Conservation (phyloP, 2,888 invertebrate genomes). For the Lasioglossum lativentre region DNA sequence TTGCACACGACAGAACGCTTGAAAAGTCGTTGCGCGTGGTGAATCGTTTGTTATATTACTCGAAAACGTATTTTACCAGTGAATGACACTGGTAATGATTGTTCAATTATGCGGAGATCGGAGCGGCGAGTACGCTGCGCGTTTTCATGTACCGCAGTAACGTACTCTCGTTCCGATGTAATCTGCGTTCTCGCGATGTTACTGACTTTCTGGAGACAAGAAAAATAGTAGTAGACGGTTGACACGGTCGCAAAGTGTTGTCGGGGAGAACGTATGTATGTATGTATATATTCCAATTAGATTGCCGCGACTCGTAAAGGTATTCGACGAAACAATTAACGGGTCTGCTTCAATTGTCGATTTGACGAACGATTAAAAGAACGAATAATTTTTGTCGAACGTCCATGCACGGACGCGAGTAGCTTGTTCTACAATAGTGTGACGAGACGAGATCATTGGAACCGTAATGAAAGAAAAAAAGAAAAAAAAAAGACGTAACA, state of each 20-base stretch:
- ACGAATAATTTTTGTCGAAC: background rate
- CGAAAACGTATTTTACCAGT: conserved; percentile 1
- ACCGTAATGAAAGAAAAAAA: background rate
- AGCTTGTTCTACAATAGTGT: background rate
- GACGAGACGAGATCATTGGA: background rate
- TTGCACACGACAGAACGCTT: background rate
- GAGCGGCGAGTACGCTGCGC: background rate
- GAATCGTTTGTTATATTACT: background rate
- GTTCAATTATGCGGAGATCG: conserved; percentile 10
- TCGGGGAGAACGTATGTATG: background rate
- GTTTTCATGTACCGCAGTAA: background rate
- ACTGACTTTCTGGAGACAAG: background rate
- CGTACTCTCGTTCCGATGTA: background rate
- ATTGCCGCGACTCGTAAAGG: background rate
- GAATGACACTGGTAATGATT: conserved; percentile 2
- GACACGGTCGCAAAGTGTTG: background rate
- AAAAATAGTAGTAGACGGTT: background rate
- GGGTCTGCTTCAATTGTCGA: background rate
- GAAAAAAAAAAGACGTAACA: background rate
- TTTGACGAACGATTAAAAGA: background rate
- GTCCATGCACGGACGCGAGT: background rate
- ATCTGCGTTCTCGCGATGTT: background rate
- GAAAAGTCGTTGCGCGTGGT: background rate
- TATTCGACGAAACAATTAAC: background rate
- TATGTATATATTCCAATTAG: background rate